A percentile compares a stretch with the other conserved stretches of the same genome.
phyloP scores from a whole-genome alignment of 2,888 invertebrate genomes.

The Steinernema hermaphroditum region DNA sequence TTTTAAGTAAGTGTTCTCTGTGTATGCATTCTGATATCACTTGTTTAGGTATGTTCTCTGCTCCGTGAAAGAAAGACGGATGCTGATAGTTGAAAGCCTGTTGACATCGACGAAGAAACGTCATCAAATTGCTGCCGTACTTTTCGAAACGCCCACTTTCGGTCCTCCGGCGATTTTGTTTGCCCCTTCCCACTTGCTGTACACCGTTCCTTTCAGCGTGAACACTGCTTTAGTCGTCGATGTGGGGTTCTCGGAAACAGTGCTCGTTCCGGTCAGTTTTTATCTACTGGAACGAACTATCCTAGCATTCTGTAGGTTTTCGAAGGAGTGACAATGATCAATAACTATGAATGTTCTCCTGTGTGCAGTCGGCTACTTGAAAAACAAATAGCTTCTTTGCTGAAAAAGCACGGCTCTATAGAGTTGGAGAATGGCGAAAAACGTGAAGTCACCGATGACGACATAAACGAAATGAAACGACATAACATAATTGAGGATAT shows the following conservation, averaged over 20 bases:
- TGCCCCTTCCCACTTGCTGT: conserved; percentile 82
- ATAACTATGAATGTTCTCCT: conserved; percentile 19
- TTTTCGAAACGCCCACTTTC: conserved; percentile 46
- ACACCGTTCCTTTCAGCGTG: conserved; percentile 81
- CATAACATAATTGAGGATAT: conserved; percentile 37
- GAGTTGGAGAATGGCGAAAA: conserved; percentile 8
- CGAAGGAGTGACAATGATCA: conserved; percentile 19
- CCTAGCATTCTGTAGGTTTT: background rate
- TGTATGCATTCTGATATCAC: conserved; percentile 20
- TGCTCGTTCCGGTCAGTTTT: conserved; percentile 68
- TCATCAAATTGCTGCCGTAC: conserved; percentile 75
- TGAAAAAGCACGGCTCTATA: conserved; percentile 28
- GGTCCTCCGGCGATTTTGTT: conserved; percentile 79
- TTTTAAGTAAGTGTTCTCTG: conserved; percentile 36
- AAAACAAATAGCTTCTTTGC: conserved; percentile 1
- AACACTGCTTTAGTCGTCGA: conserved; percentile 82
- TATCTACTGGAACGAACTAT: background rate
- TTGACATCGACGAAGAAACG: conserved; percentile 81
- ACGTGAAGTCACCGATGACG: conserved; percentile 30
- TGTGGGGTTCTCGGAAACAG: conserved; percentile 83
- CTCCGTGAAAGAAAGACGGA: conserved; percentile 88
- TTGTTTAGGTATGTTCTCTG: conserved; percentile 79
- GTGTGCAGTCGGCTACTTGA: conserved; percentile 73
- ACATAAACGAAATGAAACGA: background rate
- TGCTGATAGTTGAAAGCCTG: conserved; percentile 87